These are phyloP conservation scores for Hydractinia symbiolongicarpus DNA, from an alignment of 30 jellyfish, hydroid and myxozoan species.

Conservation along the genomic window DNA sequence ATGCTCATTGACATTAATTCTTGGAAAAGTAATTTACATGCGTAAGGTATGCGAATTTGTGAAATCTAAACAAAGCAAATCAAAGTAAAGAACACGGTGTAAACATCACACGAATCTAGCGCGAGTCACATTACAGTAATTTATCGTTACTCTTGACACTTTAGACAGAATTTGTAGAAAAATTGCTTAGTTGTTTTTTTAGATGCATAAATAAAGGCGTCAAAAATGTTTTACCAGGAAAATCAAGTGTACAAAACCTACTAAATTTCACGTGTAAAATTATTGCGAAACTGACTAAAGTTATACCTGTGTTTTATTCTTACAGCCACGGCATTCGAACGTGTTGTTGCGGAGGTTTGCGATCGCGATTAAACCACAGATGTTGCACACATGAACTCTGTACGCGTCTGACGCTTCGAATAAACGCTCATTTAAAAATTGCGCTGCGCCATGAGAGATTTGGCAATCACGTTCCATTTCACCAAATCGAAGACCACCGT, in stretches of 20 bases:
- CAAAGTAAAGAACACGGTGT: not conserved
- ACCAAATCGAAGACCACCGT: conserved; percentile 99
- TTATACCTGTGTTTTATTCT: conserved; percentile 89
- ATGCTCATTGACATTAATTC: conserved; percentile 99
- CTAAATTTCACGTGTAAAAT: too few species aligned
- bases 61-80: conserved; percentile 58
- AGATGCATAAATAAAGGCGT: not conserved
- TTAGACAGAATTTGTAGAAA: too few species aligned
- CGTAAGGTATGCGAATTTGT: conserved; percentile 95
- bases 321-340: conserved; percentile 98
- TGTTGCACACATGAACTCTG: conserved; percentile 87
- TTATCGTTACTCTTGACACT: not conserved
- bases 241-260: too few species aligned
- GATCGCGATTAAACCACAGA: conserved; percentile 95
- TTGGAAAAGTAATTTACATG: conserved; percentile 97
- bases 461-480: conserved; percentile 99
- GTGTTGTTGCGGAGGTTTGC: conserved; percentile 89
- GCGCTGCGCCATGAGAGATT: conserved; percentile 99
- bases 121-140: not conserved
- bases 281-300: not conserved
- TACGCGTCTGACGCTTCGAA: conserved; percentile 99
- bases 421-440: conserved; percentile 91
- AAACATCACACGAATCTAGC: not conserved
- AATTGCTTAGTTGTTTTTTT: not conserved
- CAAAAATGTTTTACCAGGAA: not conserved